Percentiles rank a stretch among this genome's conserved stretches.
Evolutionary conservation across 2,888 invertebrate genomes (phyloP).

Genomic region (Perizoma flavofasciatum): DNA sequence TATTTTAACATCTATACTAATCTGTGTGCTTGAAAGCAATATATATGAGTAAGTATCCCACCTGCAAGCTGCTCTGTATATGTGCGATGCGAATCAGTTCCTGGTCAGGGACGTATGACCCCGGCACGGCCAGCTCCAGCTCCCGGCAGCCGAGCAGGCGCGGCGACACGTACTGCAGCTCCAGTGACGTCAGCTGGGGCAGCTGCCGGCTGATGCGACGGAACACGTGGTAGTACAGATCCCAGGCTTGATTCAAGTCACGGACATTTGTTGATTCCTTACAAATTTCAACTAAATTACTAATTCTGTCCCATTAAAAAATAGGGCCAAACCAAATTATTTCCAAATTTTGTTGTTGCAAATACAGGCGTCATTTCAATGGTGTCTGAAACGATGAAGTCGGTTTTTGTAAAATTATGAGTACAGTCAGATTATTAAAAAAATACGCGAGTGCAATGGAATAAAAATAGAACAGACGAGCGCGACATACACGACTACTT

Average conservation of each 20-base stretch:
- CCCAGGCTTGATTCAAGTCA: constrained; percentile 99
- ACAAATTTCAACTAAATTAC: background rate
- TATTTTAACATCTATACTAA: too few species aligned
- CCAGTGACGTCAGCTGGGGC: constrained; percentile 94
- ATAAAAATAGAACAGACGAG: too few species aligned
- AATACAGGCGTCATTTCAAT: too few species aligned
- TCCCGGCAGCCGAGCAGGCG: constrained; percentile 94
- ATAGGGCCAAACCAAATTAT: too few species aligned
- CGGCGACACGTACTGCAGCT: constrained; percentile 98
- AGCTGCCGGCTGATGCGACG: constrained; percentile 97
- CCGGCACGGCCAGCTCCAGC: constrained; percentile 98
- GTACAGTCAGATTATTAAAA: too few species aligned
- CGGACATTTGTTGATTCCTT: constrained; percentile 92
- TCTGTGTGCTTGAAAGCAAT: too few species aligned
- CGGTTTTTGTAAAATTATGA: too few species aligned
- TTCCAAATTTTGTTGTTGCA: too few species aligned
- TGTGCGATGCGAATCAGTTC: constrained; percentile 94
- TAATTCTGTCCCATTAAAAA: too few species aligned
- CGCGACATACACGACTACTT: too few species aligned
- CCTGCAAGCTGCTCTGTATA: constrained; percentile 96
- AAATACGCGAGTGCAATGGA: too few species aligned
- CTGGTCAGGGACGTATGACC: constrained; percentile 97
- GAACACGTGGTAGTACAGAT: constrained; percentile 99
- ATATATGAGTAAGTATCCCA: constrained; percentile 48
- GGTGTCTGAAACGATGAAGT: too few species aligned